These are phyloP conservation scores for Falco naumanni DNA, from an alignment of 2,797 vertebrate genomes.

Conservation along the genomic window DNA sequence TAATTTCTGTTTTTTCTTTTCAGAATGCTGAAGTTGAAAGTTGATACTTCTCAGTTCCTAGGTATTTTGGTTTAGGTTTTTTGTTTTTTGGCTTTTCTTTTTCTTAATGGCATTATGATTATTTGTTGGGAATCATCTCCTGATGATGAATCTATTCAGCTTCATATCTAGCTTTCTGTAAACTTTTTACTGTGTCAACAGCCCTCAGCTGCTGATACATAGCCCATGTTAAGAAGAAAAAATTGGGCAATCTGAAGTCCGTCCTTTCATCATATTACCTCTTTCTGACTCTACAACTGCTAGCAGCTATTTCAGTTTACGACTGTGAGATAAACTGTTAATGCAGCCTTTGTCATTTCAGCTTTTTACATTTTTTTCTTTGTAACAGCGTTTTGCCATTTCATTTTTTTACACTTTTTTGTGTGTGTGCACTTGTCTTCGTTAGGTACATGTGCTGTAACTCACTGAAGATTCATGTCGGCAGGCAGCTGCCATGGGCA, in stretches of 20 bases:
- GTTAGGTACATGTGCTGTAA: neutral
- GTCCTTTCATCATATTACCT: neutral
- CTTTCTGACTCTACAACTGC: neutral
- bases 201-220: neutral
- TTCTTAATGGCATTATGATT: neutral
- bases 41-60: neutral
- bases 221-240: neutral
- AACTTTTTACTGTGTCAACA: neutral
- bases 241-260: neutral
- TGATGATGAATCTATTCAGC: neutral
- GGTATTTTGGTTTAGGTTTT: neutral
- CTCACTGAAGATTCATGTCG: constrained; percentile 10
- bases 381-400: constrained; percentile 27
- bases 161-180: neutral
- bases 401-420: constrained; percentile 24
- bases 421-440: neutral
- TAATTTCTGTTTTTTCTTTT: neutral
- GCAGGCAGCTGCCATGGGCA: neutral
- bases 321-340: constrained; percentile 28
- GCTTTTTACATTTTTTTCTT: constrained; percentile 50
- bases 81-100: no score
- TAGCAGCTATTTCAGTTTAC: constrained; percentile 28
- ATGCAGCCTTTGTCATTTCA: constrained; percentile 49
- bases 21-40: neutral
- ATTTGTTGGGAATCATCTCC: neutral